phyloP scores from a whole-genome alignment of 1,140 invertebrate genomes.

The Papilio glaucus region DNA sequence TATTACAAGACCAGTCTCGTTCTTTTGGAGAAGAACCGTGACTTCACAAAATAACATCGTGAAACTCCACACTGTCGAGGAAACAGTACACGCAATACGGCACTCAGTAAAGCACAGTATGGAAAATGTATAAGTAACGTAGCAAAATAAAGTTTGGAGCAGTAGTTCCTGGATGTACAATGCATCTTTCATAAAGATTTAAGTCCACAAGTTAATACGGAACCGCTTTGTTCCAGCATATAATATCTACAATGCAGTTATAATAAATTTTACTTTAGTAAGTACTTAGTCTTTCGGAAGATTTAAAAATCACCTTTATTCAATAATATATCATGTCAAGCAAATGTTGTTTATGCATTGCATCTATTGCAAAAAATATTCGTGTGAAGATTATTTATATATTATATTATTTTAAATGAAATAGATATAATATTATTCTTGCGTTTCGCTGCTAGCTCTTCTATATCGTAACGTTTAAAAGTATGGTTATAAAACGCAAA shows the following conservation, averaged over 20 bases:
- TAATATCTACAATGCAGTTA: conserved; percentile 6
- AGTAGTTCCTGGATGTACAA: neutral
- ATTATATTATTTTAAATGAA: too few relatives aligned
- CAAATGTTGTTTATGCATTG: neutral
- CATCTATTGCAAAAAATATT: too few relatives aligned
- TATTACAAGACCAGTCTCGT: too few relatives aligned
- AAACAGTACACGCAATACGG: neutral
- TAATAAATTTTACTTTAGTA: neutral
- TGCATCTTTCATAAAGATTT: conserved; percentile 14
- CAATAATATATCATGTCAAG: too few relatives aligned
- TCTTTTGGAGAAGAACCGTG: too few relatives aligned
- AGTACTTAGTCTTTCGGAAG: neutral
- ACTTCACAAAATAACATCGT: too few relatives aligned
- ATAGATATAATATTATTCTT: too few relatives aligned
- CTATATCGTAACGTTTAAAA: too few relatives aligned
- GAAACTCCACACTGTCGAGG: neutral
- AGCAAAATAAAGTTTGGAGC: conserved; percentile 20
- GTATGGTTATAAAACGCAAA: too few relatives aligned
- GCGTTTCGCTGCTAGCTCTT: too few relatives aligned
- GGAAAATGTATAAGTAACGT: neutral
- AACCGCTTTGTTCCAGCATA: conserved; percentile 21
- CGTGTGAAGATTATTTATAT: too few relatives aligned
- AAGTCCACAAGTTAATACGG: conserved; percentile 19
- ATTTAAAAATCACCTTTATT: neutral
- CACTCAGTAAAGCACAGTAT: too few relatives aligned